Evolutionary conservation across 2,888 invertebrate species (phyloP).

Genomic region (Corythucha ciliata): DNA sequence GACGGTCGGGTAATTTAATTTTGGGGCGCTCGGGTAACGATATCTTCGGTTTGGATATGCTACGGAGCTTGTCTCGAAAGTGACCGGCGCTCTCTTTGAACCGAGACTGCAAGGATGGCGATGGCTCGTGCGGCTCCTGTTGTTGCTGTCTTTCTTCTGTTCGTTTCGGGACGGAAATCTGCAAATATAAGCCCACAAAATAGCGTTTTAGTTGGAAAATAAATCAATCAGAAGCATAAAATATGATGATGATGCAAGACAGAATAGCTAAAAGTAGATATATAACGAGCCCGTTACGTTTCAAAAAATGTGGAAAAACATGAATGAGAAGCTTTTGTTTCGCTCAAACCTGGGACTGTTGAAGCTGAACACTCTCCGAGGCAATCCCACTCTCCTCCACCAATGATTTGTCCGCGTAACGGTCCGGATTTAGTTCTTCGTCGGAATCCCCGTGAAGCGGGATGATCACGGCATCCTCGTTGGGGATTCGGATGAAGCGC

Average conservation of each 20-base stretch:
- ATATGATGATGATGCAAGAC: too few relatives aligned
- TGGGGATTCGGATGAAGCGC: conserved; percentile 26
- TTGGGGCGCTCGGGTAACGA: conserved; percentile 53
- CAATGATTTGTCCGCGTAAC: conserved; percentile 21
- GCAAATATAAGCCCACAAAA: too few relatives aligned
- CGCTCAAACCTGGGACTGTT: conserved; percentile 43
- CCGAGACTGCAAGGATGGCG: conserved; percentile 47
- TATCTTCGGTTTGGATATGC: conserved; percentile 49
- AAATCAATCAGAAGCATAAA: too few relatives aligned
- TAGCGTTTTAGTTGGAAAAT: too few relatives aligned
- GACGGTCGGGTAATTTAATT: conserved; percentile 43
- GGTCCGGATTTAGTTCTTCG: conserved; percentile 29
- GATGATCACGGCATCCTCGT: conserved; percentile 31
- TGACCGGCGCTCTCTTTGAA: conserved; percentile 55
- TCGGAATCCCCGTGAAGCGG: conserved; percentile 33
- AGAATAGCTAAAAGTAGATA: too few relatives aligned
- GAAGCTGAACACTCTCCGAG: conserved; percentile 30
- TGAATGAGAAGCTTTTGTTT: too few relatives aligned
- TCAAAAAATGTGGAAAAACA: too few relatives aligned
- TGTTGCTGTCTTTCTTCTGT: conserved; percentile 45
- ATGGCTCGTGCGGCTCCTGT: conserved; percentile 56
- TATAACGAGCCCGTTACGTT: too few relatives aligned
- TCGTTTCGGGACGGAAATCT: conserved; percentile 48
- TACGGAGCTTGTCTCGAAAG: conserved; percentile 57
- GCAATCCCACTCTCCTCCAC: conserved; percentile 19